Evolutionary conservation across 2,888 invertebrate genomes (phyloP).

Genomic region (Hydraecia micacea): DNA sequence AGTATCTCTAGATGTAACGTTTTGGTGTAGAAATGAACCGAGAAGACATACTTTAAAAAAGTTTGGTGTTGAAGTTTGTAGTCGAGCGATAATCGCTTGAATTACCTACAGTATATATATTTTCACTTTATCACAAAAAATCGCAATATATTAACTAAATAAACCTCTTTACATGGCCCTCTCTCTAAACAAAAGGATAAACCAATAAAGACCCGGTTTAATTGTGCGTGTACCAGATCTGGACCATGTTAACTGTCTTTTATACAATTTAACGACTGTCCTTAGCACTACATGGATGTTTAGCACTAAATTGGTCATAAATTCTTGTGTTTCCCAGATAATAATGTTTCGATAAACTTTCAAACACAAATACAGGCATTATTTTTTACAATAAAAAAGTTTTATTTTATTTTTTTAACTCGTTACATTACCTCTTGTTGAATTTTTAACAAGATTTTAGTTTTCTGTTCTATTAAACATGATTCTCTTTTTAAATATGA

Average conservation of each 20-base stretch:
- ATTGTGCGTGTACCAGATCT: conserved; percentile 66
- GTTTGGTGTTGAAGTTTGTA: accelerated
- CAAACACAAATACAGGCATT: background rate
- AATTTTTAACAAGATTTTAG: no score
- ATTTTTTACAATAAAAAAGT: background rate
- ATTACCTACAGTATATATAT: background rate
- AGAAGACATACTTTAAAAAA: background rate
- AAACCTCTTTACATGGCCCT: conserved; percentile 35
- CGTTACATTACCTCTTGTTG: background rate
- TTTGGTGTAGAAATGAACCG: background rate
- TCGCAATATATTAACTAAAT: conserved; percentile 5
- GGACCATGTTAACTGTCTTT: conserved; percentile 71
- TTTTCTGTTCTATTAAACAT: background rate
- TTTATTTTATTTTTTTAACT: accelerated
- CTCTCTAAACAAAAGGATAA: conserved; percentile 49
- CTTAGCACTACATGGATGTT: conserved; percentile 51
- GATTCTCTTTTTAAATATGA: background rate
- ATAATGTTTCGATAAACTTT: conserved; percentile 6
- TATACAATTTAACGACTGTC: conserved; percentile 68
- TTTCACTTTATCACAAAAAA: background rate
- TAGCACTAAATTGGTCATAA: conserved; percentile 38
- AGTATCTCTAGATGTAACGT: background rate
- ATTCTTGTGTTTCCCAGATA: conserved; percentile 22
- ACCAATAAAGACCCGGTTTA: conserved; percentile 71
- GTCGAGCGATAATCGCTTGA: background rate